These are phyloP conservation scores for Plumapathes pennacea DNA, from an alignment of 92 coral and sea anemone species.

Conservation along the genomic window DNA sequence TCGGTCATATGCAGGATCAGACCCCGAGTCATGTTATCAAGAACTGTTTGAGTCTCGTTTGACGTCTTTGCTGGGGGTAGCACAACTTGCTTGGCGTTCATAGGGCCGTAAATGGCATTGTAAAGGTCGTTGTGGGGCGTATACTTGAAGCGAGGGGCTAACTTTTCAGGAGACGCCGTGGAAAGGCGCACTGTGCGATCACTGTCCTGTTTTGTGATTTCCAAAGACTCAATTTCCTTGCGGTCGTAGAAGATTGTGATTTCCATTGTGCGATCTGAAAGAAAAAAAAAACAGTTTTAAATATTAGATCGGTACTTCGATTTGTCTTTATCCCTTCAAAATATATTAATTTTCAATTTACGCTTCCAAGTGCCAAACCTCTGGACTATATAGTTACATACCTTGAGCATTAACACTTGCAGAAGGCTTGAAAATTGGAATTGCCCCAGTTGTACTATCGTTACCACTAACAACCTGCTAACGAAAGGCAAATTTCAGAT, in stretches of 20 bases:
- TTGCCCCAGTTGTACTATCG: too few species aligned
- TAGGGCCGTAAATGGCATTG: conserved; percentile 49
- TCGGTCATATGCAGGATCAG: conserved; percentile 62
- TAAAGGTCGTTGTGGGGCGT: conserved; percentile 23
- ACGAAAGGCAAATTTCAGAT: too few species aligned
- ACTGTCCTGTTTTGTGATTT: conserved; percentile 31
- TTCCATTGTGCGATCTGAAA: conserved; percentile 20
- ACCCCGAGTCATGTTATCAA: conserved; percentile 60
- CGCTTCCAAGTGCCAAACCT: too few species aligned
- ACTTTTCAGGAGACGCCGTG: conserved; percentile 41
- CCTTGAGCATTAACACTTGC: too few species aligned
- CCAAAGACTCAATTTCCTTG: conserved; percentile 29
- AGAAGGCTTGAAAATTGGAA: too few species aligned
- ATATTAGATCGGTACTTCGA: too few species aligned
- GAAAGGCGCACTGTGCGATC: conserved; percentile 53
- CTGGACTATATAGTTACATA: too few species aligned
- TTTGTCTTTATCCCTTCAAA: too few species aligned
- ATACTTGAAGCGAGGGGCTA: neutral
- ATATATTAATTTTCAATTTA: too few species aligned
- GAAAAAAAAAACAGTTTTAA: neutral
- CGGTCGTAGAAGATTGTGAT: conserved; percentile 53
- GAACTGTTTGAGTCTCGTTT: conserved; percentile 46
- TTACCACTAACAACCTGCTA: too few species aligned
- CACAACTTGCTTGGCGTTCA: conserved; percentile 49
- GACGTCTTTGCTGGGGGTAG: conserved; percentile 42